Base-by-base conservation (phyloP, 2,113 vertebrate genomes). In the Neomonachus schauinslandi region DNA sequence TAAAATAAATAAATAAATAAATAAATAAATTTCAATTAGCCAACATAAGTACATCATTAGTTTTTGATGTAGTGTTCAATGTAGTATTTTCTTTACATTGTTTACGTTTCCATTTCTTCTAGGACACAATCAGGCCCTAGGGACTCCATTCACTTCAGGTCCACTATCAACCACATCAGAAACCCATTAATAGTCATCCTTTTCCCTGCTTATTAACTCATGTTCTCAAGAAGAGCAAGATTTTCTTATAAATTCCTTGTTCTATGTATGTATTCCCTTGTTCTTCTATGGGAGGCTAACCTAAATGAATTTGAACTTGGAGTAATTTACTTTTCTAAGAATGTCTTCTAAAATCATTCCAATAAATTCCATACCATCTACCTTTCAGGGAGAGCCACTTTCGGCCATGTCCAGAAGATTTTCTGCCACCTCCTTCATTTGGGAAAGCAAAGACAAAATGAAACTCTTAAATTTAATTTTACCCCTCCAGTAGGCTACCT, bases 401-500 rank as follows among this genome's bases (percentile, higher is more conserved):
- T 72, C 13, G 67, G 1, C 10, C 63, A 76, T 42, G 18, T 72
- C 26, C 42, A 71, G 6, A 85, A 82, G 19, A 86, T 39, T 79
- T 63, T 59, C 13, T 77, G 5, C 8, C 21, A 91, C 7, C 24
- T 63, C 21, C 59, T 36, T 96, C 28, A 84, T 4, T 59, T n/a
- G 51, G 46, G 53, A 76, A 94, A 91, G 39, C 1, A 92, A 79
- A 21, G n/a, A 46, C 10, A 84, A 77, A 81, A 65, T 21, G 57
- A 80, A 95, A 51, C 9, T 15, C 3, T 77, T 49, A 84, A 12
- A 91, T 80, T 33, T 89, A 46, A 69, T 53, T 74, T 81, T 8
- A 71, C 0, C 11, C 11, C 0, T 72, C 2, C 3, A 36, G 7
- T 22, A 14, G 3, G 24, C 77, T 89, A 15, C 1, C 46, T 5